Evolutionary conservation across 2,797 vertebrate genomes (phyloP), one percentile per base, ranked within the genome.

Genomic region (Rhinophrynus dorsalis): DNA sequence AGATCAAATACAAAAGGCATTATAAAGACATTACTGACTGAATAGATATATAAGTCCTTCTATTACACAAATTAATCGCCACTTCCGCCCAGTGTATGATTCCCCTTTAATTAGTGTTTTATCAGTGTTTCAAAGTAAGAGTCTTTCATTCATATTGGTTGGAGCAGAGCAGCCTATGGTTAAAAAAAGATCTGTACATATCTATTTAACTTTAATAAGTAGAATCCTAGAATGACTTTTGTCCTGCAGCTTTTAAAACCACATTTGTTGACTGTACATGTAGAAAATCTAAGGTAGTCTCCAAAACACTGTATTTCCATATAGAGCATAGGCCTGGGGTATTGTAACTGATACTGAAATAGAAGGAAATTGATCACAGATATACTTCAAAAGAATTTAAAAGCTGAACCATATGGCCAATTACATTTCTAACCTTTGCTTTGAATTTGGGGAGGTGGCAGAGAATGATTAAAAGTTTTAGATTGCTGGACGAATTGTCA

Each of bases 161-260:
- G n/a, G n/a, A n/a, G n/a, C n/a, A n/a, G n/a, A n/a, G n/a, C n/a
- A n/a, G n/a, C n/a, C n/a, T n/a, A n/a, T n/a, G n/a, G n/a, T n/a
- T n/a, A n/a, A n/a, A n/a, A n/a, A n/a, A n/a, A n/a, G 37, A n/a
- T 74, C 17, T 26, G 47, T 33, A 0, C 24, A 32, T 54, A 56
- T 6, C 17, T 21, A 24, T 77, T 72, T 79, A 48, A 76, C 37
- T 27, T 61, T 10, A 62, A 23, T 0, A 51, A 18, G 55, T 67
- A 72, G 59, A 50, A 76, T 70, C 63, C 56, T 70, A 44, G 57
- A 63, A 73, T 68, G n/a, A 68, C 71, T 35, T 5, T 67, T 59
- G 59, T 6, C 18, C 37, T 32, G 32, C 27, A 45, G 8, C 11
- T 50, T 71, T 33, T n/a, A 68, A 24, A 69, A 45, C 38, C 10